Conservation (phyloP, 2,113 vertebrate species). For the Podocnemis expansa region DNA sequence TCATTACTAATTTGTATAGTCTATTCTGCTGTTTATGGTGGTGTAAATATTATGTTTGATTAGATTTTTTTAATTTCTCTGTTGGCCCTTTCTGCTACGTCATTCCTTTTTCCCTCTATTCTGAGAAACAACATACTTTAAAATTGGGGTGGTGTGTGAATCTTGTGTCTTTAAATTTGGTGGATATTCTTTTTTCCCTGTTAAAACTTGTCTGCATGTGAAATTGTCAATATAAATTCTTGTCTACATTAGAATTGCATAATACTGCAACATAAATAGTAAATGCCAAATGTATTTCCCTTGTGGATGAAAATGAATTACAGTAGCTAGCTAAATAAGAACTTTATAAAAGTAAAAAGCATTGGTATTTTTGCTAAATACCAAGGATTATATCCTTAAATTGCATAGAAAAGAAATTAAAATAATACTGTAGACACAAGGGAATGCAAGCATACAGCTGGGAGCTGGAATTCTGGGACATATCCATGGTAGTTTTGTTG, state of each 20-base stretch:
- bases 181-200: neutral
- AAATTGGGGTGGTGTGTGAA: neutral
- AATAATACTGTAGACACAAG: neutral
- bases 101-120: accelerated
- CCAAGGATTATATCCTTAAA: conserved; percentile 29
- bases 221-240: neutral
- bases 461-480: conserved; percentile 62
- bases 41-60: neutral
- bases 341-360: neutral
- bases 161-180: neutral
- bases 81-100: neutral
- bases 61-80: neutral
- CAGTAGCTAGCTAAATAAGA: neutral
- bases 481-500: conserved; percentile 53
- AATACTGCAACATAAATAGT: neutral
- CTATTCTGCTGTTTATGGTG: neutral
- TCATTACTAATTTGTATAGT: neutral
- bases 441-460: neutral
- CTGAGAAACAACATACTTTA: accelerated
- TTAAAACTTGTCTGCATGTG: neutral
- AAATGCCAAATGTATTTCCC: neutral
- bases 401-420: conserved; percentile 31
- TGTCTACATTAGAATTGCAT: neutral
- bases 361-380: conserved; percentile 1
- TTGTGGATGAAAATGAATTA: neutral